Conservation (phyloP, 2,113 vertebrate genomes). For the Gopherus evgoodei region DNA sequence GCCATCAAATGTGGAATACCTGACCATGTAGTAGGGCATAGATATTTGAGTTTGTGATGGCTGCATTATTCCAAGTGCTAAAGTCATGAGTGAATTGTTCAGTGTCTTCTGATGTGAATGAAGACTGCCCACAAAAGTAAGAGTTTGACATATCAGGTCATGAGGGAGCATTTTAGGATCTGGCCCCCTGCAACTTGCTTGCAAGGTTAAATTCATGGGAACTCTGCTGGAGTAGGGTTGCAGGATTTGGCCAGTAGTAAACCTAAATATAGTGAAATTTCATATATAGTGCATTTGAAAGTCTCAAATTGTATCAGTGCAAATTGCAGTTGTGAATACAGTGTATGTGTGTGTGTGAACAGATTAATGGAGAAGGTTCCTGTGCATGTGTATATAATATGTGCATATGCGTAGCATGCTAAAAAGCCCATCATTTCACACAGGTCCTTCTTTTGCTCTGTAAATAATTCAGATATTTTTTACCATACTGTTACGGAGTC, state of each 20-base stretch:
- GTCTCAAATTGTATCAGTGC: neutral
- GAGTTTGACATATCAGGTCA: neutral
- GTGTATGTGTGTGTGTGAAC: neutral
- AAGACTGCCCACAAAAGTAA: neutral
- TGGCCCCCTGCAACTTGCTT: neutral
- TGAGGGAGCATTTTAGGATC: neutral
- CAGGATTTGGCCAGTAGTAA: neutral
- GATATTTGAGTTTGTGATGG: neutral
- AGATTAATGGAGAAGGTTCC: neutral
- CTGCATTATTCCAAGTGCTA: neutral
- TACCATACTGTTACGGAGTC: no score
- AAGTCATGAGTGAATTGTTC: neutral
- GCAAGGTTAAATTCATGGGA: neutral
- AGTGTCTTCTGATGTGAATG: neutral
- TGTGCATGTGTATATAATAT: neutral
- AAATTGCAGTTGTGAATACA: neutral
- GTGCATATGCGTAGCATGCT: neutral
- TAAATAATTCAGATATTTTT: neutral
- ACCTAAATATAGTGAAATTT: neutral
- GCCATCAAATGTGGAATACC: neutral
- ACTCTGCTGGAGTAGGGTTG: neutral
- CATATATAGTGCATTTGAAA: neutral
- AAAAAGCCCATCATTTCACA: neutral
- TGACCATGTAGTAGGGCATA: neutral
- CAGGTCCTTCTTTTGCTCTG: neutral